Conservation (phyloP, 2,797 vertebrate species). For the Hypotaenidia okinawae region DNA sequence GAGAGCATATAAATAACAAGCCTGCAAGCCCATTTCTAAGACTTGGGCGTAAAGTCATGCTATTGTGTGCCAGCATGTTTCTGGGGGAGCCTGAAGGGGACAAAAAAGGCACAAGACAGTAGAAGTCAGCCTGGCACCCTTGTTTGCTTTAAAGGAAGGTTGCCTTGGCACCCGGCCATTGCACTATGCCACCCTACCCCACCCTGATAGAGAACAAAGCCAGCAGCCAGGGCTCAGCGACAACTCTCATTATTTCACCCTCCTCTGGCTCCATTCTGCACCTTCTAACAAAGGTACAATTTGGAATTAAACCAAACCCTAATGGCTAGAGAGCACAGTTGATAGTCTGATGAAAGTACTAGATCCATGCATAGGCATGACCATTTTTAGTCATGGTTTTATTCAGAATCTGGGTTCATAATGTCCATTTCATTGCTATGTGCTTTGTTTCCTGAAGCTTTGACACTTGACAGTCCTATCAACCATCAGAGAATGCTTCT, state of each 20-base stretch:
- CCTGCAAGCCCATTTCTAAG: not conserved
- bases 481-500: not conserved
- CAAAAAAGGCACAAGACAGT: not conserved
- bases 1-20: not conserved
- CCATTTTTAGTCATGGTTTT: not conserved
- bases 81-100: not conserved
- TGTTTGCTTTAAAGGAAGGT: not conserved
- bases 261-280: not conserved
- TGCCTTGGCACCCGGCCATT: not conserved
- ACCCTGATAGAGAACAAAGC: not conserved
- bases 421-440: not conserved
- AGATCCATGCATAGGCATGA: not conserved
- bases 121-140: not conserved
- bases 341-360: not conserved
- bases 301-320: not conserved
- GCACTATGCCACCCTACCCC: not conserved
- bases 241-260: not conserved
- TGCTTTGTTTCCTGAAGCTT: not conserved
- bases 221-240: not conserved
- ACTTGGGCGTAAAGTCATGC: fast-evolving
- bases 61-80: fast-evolving
- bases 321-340: not conserved
- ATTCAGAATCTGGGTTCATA: not conserved
- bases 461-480: not conserved
- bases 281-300: not conserved